Evolutionary conservation across 1,140 invertebrate species (phyloP), one percentile per base, ranked within the genome.

Genomic region (Hermetia illucens): DNA sequence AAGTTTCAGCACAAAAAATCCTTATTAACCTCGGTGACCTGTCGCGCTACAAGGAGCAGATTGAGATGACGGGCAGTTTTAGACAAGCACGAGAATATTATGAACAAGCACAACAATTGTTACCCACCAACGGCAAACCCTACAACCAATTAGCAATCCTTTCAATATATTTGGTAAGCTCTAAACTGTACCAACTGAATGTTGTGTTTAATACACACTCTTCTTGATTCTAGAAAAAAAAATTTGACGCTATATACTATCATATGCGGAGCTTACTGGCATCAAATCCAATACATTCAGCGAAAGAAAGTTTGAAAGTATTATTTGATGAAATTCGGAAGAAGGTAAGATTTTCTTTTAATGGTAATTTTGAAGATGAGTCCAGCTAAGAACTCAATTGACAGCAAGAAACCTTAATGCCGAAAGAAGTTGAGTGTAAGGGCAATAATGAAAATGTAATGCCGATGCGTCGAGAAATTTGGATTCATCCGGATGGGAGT

Each of bases 241-340:
- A 90, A 68, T 68, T 97, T 37, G 92, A 96, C 64, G 89, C 91
- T n/a, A 87, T 95, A 10, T 97, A 95, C 64, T 94, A 87, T 62
- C 94, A 93, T 55, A 91, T 94, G 79, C 71, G 91, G 50, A 92
- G 90, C 63, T 66, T 95, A 36, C 85, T 91, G 72, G 83, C 89
- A 22, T 90, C 87, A 15, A 93, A 92, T 71, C 87, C 90, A 8
- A 85, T 93, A 52, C 72, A 80, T 39, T 88, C 87, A 9, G 88
- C 90, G 9, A 75, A 79, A 45, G 89, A 95, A 66, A 82, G 82
- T 62, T 67, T 96, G 5, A 74, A 85, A 47, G 76, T 77, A 12
- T 66, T 95, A 40, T 94, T 94, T 62, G 88, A 95, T 63, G 90
- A 95, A 65, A 90, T 87, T 47, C 75, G 87, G 20, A 92, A 88